Base-by-base conservation (phyloP, 2,113 vertebrate species). In the Syngnathus typhle region DNA sequence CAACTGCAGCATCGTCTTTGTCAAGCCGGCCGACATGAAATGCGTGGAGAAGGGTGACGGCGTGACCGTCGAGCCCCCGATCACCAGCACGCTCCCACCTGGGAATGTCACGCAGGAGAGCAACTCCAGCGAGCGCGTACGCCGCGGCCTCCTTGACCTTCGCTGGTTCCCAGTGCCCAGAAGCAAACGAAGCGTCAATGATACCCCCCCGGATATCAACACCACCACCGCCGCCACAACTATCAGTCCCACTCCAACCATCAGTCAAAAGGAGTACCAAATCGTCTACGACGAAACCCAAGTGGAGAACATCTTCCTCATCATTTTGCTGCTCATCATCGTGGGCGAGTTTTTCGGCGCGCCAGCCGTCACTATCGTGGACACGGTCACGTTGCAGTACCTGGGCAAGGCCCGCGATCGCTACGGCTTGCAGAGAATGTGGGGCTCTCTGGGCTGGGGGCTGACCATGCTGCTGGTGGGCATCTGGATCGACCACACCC, bases 311-410 rank as follows among this genome's bases (percentile, higher is more conserved):
- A 95, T 96, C 84, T 99, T 99, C 80, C 87, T 99, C 2, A 88
- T 99, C 69, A 96, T 99, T 78, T 84, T 99, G 59, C 88, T 99
- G 19, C 92, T 99, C 21, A 90, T 99, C 77, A 98, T 99, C 7
- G 92, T 96, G 51, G 96, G 96, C 10, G 97, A 99, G 74, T 99
- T 99, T 86, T 99, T 99, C 89, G 98, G 96, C 55, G 96, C 97
- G 8, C 96, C 96, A 0, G 96, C 97, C 0, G 90, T 98, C 58
- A 99, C 96, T 37, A 98, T 99, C 15, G 97, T 99, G 77, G 97
- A 99, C 88, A 98, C 97, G 0, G 89, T 99, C 23, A 99, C 97
- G 0, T 90, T 99, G 69, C 95, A 98, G 83, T 96, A 98, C 72
- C 91, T 99, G 0, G 96, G 96, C 1, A 93, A 91, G 10, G 94